Evolutionary conservation across 2,797 vertebrate species (phyloP).

Genomic region (Etheostoma nigrum): DNA sequence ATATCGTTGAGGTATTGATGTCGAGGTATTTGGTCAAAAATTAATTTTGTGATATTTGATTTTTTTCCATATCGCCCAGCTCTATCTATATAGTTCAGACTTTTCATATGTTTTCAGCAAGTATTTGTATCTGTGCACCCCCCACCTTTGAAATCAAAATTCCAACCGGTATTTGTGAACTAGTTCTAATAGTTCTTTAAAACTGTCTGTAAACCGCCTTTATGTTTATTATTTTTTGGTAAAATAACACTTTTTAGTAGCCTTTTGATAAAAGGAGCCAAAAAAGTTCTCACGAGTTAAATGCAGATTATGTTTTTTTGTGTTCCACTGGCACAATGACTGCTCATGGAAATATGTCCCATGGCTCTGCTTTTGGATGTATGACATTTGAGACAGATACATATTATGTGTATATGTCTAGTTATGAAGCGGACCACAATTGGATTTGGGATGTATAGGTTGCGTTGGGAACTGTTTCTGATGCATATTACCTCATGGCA

Average conservation of each 20-base stretch:
- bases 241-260: not conserved
- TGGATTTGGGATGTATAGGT: not conserved
- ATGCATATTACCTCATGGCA: not conserved
- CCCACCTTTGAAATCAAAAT: too few relatives aligned
- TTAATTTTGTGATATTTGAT: too few relatives aligned
- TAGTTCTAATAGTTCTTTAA: not conserved
- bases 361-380: not conserved
- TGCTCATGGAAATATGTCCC: not conserved
- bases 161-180: not conserved
- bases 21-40: too few relatives aligned
- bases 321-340: not conserved
- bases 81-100: too few relatives aligned
- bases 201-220: too few relatives aligned
- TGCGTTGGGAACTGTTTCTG: not conserved
- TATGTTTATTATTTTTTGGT: not conserved
- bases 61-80: too few relatives aligned
- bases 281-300: not conserved
- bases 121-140: too few relatives aligned
- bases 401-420: not conserved
- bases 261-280: not conserved
- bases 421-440: not conserved
- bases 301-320: not conserved
- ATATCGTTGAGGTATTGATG: too few relatives aligned
- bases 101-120: too few relatives aligned
- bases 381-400: constrained; percentile 3